Base-by-base conservation (phyloP, 2,113 vertebrate species). In the Columbina picui region DNA sequence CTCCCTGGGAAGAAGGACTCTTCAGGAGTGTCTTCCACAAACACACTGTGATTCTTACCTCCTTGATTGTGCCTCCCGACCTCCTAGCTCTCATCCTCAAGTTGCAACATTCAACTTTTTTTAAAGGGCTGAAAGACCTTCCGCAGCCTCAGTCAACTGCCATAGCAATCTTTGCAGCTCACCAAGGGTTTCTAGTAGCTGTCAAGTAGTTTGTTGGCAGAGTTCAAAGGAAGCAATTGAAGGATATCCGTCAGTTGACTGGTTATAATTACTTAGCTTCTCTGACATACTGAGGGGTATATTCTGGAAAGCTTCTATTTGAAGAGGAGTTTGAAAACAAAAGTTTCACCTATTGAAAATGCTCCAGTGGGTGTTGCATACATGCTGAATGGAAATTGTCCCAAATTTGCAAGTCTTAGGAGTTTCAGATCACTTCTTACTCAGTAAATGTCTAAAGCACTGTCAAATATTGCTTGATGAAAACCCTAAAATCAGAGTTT, bases 391-490 rank as follows among this genome's bases (percentile, higher is more conserved):
- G 52, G 83, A 94, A 96, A 89, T 29, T 90, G 68, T 43, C 52
- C 69, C 43, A 69, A 17, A 71, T 49, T 84, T 92, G 39, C 36
- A 81, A 60, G 32, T 81, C 36, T 77, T 94, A 15, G 10, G 20
- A 56, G 5, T 88, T 94, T 96, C 70, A 92, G 52, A 84, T 90
- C 49, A 61, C n/a, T 94, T 86, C 27, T 78, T 89, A 71, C 60
- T 53, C 75, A 68, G 47, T 60, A 87, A 78, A 78, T 95, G 76
- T 92, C 64, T 78, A 96, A 94, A 94, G 32, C 43, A 56, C 36
- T 52, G 50, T 81, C 68, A 93, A 89, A 78, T 92, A 63, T 38
- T 77, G 16, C 23, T 65, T 25, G n/a, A 77, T 63, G 78, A 90
- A 45, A 92, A 84, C 14, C 19, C 7, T 81, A 67, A 92, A 83